Evolutionary conservation across 1,140 invertebrate species (phyloP), one percentile per base, ranked within the genome.

Genomic region (Drosophila setifemur): DNA sequence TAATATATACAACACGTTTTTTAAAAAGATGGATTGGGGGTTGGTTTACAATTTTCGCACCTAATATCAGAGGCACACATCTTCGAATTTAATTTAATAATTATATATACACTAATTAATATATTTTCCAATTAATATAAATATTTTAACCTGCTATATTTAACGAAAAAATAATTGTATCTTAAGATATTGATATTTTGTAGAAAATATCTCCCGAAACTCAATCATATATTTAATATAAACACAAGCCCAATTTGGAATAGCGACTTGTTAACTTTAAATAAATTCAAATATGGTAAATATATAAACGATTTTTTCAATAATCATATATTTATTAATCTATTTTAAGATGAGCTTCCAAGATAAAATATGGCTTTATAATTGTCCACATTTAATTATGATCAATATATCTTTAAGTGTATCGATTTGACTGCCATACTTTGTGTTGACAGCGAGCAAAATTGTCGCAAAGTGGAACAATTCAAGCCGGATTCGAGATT

Each of bases 381-480:
- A n/a, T n/a, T n/a, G n/a, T n/a, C n/a, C n/a, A n/a, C n/a, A 5
- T 52, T 31, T 31, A 52, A 16, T 39, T 60, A 11, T 21, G 7
- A 3, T n/a, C 6, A 35, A 19, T 6, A 11, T 4, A 11, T 40
- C 7, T 7, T 2, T 7, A 31, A 48, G 23, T 25, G 37, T 23
- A 28, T 47, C 18, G 2, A 31, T 25, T 35, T 11, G 11, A 23
- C 4, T 23, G 11, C 29, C n/a, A 31, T 47, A 25, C 28, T 47
- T 47, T 14, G 54, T 39, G 54, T 39, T 29, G 58, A 63, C 58
- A 64, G 25, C 53, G 48, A 26, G 55, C 54, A 72, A 64, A 68
- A 60, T 63, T 58, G 75, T 45, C 31, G n/a, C 40, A 69, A 86
- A 86, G 75, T 86, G 81, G 81, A 81, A 70, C 81, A 76, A 83